These are phyloP conservation scores for Silurus asotus DNA, from an alignment of 2,113 vertebrate species.

Conservation along the genomic window DNA sequence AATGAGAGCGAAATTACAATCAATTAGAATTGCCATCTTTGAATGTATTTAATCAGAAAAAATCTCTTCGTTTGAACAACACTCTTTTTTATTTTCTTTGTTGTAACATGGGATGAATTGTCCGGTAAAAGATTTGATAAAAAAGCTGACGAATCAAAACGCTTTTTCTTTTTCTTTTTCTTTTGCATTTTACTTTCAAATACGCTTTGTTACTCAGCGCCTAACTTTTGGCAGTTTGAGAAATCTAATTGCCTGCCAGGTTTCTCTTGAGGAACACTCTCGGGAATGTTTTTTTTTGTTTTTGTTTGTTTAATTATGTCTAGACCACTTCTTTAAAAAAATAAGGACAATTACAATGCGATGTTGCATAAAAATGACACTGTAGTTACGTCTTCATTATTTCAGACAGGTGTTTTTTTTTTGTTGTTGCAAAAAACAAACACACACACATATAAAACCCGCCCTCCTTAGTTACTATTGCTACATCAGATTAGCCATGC, in stretches of 20 bases:
- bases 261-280: too few relatives aligned
- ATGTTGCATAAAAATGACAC: neutral
- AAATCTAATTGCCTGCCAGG: neutral
- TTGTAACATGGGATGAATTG: neutral
- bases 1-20: neutral
- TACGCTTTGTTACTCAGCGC: neutral
- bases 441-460: too few relatives aligned
- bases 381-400: neutral
- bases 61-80: neutral
- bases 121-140: neutral
- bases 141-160: neutral
- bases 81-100: neutral
- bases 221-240: neutral
- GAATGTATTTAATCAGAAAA: neutral
- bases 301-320: neutral
- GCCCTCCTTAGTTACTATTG: too few relatives aligned
- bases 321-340: neutral
- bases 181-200: neutral
- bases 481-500: too few relatives aligned
- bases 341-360: neutral
- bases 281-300: neutral
- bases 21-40: neutral
- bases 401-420: too few relatives aligned
- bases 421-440: too few relatives aligned
- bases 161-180: too few relatives aligned